These are phyloP conservation scores for Clarias pachynema DNA, from an alignment of 2,797 vertebrate genomes.

Conservation along the genomic window DNA sequence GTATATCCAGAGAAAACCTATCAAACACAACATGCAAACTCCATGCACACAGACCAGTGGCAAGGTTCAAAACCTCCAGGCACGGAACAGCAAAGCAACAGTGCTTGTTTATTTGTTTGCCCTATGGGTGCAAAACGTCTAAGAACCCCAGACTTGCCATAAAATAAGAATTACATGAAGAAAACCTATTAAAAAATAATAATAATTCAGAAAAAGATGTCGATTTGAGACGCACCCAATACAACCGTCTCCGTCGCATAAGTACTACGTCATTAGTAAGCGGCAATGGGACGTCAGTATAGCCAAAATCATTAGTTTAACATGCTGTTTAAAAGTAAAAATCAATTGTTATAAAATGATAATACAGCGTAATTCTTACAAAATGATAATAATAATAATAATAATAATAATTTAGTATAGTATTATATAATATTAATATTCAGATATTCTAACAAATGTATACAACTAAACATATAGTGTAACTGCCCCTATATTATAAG, in stretches of 20 bases:
- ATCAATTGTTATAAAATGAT: no score
- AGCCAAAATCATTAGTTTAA: background rate
- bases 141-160: background rate
- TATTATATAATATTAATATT: background rate
- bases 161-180: background rate
- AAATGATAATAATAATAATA: background rate
- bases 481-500: background rate
- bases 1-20: no score
- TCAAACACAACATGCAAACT: no score
- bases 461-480: background rate
- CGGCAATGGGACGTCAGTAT: background rate
- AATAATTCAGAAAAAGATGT: no score
- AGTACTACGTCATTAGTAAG: conserved; percentile 2
- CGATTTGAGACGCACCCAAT: conserved; percentile 24
- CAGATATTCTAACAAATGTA: background rate
- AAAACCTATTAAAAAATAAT: background rate
- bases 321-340: background rate
- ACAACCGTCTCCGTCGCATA: conserved; percentile 28
- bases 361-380: no score
- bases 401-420: background rate
- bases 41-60: no score
- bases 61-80: no score
- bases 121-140: background rate
- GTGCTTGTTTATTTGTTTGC: background rate
- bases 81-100: no score